Base-by-base conservation (phyloP, 2,113 vertebrate genomes). In the Polypterus bichir region DNA sequence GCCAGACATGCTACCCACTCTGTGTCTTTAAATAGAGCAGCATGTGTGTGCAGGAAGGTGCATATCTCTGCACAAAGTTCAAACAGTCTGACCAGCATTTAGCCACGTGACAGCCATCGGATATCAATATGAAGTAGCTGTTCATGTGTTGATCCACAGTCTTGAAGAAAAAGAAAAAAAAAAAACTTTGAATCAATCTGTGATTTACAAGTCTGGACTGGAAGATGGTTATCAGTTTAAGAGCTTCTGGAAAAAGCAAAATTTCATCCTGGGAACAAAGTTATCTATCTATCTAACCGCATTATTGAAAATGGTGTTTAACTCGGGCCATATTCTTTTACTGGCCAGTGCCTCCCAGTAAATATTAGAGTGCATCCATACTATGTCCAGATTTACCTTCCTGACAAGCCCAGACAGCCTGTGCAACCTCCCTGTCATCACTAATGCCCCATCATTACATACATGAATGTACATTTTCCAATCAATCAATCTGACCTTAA, bases 101-200 rank as follows among this genome's bases (percentile, higher is more conserved):
- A 64, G 6, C 68, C 62, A 59, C 51, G 60, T 47, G 68, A 69
- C 6, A 70, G 46, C 68, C 64, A 72, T 5, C 52, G 61, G 46
- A 66, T 55, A 51, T 70, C 64, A 3, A 49, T 60, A 47, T 61
- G 65, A 64, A 69, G 62, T 59, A 67, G 6, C 11, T 62, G 46
- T 49, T 63, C 27, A 47, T 64, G 64, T 54, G 53, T 52, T 5
- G 27, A 10, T 5, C 61, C 61, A 62, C 9, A 54, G 11, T 62
- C 61, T 27, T 27, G 27, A 2, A 27, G 2, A 27, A 27, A 27
- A 27, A 27, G 2, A 27, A 27, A 27, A 27, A 27, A 27, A 27
- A 27, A 27, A 27, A 27, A 27, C 27, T 27, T 27, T 27, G 27
- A 27, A 27, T 27, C 10, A 68, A 54, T 55, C 49, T 6, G 55